Base-by-base conservation (phyloP, 1,140 invertebrate genomes). In the Leucophenga varia region DNA sequence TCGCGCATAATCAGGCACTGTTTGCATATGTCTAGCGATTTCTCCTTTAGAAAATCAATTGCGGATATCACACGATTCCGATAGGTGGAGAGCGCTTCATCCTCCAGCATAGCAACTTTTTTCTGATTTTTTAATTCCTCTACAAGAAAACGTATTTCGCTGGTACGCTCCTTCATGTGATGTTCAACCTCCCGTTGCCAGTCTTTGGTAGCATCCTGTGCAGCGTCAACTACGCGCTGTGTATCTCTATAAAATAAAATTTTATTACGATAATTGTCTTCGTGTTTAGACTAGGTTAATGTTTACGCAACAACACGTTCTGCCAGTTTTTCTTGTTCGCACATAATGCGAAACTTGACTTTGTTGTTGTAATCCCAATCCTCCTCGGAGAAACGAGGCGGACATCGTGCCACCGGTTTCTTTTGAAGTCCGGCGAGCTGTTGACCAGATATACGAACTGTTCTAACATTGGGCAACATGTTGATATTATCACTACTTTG, bases 141-240 rank as follows among this genome's bases (percentile, higher is more conserved):
- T 60, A 85, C 87, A 57, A 85, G 85, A 68, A 89, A 92, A 49
- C 89, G 83, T 22, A 95, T 85, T 59, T 94, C 89, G 43, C 86
- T 82, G 9, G 93, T 79, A 59, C 90, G 84, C 76, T 93, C 88
- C 61, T 88, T 81, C 2, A 91, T 72, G 19, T 82, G 81, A 61
- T 86, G 80, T 60, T 91, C 87, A 4, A 83, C 82, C 45, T 89
- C 86, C 4, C 83, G 78, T 72, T 89, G 87, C 74, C 88, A 87
- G 20, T 77, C 74, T 41, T 80, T 75, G 1, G 83, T 81, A 21
- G 78, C 77, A 64, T 90, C 87, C 12, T 79, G 76, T 0, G 84
- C 81, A 57, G 85, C 79, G 31, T 87, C 82, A 16, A 83, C 79
- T 10, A 87, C 63, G 20, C 84, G 77, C 43, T 83, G 76, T 8